phyloP scores from a whole-genome alignment of 2,113 vertebrate species.

The Ceyx cyanopectus region DNA sequence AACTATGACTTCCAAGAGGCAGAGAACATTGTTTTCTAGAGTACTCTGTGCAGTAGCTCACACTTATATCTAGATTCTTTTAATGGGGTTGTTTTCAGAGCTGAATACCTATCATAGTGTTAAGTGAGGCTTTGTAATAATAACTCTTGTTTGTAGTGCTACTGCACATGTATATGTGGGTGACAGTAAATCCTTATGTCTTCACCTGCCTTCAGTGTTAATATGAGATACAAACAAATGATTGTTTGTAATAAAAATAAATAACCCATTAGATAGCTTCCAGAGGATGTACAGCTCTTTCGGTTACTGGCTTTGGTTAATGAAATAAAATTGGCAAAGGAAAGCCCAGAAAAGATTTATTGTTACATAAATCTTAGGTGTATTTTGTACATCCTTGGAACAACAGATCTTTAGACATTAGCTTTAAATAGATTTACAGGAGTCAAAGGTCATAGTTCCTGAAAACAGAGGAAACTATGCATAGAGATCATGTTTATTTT shows the following conservation, averaged over 20 bases:
- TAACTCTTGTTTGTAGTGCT: background rate
- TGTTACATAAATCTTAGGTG: constrained; percentile 68
- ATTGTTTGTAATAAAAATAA: constrained; percentile 57
- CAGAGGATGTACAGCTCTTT: constrained; percentile 52
- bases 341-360: constrained; percentile 53
- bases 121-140: background rate
- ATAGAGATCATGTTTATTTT: constrained; percentile 78
- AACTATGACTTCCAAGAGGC: background rate
- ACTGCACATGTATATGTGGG: background rate
- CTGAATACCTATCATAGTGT: background rate
- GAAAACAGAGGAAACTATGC: constrained; percentile 78
- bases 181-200: constrained; percentile 43
- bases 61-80: background rate
- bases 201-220: constrained; percentile 60
- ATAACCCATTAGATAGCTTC: constrained; percentile 60
- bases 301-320: constrained; percentile 48
- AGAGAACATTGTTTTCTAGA: background rate
- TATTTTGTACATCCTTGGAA: constrained; percentile 72
- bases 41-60: background rate
- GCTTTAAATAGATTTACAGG: constrained; percentile 74
- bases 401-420: constrained; percentile 64
- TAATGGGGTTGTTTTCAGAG: background rate
- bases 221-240: constrained; percentile 58
- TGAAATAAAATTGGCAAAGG: constrained; percentile 59
- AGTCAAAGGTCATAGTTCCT: constrained; percentile 75